Evolutionary conservation across 2,113 vertebrate species (phyloP).

Genomic region (Sebastes fasciatus): DNA sequence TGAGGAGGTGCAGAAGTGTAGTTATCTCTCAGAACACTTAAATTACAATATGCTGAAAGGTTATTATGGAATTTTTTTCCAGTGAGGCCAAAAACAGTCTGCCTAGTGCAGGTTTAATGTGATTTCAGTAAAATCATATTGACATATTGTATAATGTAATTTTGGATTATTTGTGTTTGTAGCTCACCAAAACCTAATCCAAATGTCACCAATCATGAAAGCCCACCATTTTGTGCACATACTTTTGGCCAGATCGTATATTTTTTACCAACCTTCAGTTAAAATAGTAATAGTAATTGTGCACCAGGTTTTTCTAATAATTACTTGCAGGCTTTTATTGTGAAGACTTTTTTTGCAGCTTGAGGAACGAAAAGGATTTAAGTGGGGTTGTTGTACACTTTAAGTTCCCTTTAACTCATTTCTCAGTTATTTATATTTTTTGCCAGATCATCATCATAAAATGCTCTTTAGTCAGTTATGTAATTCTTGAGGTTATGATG

Average conservation of each 20-base stretch:
- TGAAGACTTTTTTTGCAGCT: background rate
- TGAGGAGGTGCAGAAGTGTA: no score
- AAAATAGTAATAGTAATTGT: background rate
- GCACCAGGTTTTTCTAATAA: background rate
- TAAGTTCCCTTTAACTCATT: background rate
- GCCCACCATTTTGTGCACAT: background rate
- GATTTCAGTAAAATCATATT: background rate
- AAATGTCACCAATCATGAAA: background rate
- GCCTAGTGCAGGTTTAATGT: background rate
- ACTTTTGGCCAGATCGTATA: background rate
- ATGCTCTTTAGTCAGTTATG: background rate
- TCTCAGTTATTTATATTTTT: background rate
- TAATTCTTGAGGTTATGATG: conserved; percentile 10
- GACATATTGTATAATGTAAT: background rate
- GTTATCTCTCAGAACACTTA: no score
- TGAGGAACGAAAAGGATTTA: background rate
- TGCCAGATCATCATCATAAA: background rate
- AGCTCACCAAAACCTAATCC: background rate
- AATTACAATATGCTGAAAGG: no score
- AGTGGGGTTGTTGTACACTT: background rate
- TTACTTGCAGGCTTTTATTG: background rate
- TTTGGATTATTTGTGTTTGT: background rate
- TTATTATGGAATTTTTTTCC: no score
- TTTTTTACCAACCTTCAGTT: conserved; percentile 1
- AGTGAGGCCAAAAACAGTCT: no score